Conservation (phyloP, 1,140 invertebrate species). For the Solen grandis region DNA sequence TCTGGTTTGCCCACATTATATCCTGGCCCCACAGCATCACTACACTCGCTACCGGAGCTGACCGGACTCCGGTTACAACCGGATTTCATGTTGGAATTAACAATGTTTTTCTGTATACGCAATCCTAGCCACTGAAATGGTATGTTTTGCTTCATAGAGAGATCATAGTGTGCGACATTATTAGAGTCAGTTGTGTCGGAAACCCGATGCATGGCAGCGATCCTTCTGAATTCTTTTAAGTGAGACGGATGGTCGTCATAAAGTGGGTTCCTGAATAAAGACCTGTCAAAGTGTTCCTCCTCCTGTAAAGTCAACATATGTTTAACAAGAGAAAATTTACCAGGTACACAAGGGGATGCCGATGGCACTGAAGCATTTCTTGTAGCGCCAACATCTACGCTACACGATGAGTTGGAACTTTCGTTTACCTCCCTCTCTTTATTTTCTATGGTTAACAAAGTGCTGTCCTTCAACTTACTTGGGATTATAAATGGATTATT, state of each 20-base stretch:
- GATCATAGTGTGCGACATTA: conserved; percentile 29
- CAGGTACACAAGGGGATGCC: not conserved
- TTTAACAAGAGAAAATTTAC: conserved; percentile 49
- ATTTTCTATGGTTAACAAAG: not conserved
- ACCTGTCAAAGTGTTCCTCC: conserved; percentile 47
- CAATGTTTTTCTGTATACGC: not conserved
- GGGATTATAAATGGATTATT: not conserved
- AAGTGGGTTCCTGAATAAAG: conserved; percentile 38
- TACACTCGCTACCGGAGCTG: too few relatives aligned
- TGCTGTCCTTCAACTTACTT: not conserved
- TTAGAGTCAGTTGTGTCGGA: not conserved
- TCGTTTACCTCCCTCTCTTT: not conserved
- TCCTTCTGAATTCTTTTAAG: conserved; percentile 20
- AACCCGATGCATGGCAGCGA: conserved; percentile 30
- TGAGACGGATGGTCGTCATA: conserved; percentile 16
- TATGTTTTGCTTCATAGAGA: conserved; percentile 47
- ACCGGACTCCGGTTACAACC: too few relatives aligned
- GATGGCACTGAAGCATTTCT: too few relatives aligned
- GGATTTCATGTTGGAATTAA: too few relatives aligned
- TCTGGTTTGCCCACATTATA: too few relatives aligned
- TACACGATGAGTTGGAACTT: not conserved
- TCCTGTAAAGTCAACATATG: conserved; percentile 42
- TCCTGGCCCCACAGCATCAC: too few relatives aligned
- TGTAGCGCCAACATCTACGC: too few relatives aligned
- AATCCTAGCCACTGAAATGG: conserved; percentile 46